Evolutionary conservation across 2,113 vertebrate species (phyloP).

Genomic region (Odocoileus hemionus): DNA sequence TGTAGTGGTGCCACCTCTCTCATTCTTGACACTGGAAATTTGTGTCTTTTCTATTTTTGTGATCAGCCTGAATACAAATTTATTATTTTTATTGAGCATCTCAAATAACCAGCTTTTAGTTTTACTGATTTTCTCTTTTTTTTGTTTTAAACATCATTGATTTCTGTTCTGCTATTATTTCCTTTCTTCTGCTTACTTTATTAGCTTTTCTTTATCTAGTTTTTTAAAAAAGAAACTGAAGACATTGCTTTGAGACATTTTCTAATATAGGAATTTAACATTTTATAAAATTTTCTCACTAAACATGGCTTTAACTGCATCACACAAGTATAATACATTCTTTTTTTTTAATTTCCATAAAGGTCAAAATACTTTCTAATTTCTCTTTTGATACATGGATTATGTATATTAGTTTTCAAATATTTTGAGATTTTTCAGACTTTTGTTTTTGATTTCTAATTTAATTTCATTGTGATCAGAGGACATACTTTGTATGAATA

Average conservation of each 20-base stretch:
- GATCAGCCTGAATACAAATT: neutral
- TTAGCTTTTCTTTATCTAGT: neutral
- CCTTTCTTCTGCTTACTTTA: neutral
- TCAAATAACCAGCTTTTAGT: neutral
- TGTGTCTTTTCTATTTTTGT: neutral
- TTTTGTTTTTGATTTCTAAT: neutral
- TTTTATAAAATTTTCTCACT: neutral
- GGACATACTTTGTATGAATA: neutral
- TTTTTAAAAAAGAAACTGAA: neutral
- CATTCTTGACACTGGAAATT: neutral
- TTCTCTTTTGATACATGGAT: neutral
- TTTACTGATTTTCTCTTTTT: neutral
- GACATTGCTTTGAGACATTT: neutral
- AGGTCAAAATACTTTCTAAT: neutral
- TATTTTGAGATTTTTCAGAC: neutral
- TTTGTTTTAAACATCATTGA: neutral
- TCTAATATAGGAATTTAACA: neutral
- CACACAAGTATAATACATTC: neutral
- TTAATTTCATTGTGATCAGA: neutral
- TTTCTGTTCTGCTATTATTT: neutral
- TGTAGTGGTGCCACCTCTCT: neutral
- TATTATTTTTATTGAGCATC: neutral
- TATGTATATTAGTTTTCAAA: neutral
- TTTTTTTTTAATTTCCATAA: neutral
- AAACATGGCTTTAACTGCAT: neutral